Conservation (phyloP, 2,113 vertebrate species). For the Ranitomeya variabilis region DNA sequence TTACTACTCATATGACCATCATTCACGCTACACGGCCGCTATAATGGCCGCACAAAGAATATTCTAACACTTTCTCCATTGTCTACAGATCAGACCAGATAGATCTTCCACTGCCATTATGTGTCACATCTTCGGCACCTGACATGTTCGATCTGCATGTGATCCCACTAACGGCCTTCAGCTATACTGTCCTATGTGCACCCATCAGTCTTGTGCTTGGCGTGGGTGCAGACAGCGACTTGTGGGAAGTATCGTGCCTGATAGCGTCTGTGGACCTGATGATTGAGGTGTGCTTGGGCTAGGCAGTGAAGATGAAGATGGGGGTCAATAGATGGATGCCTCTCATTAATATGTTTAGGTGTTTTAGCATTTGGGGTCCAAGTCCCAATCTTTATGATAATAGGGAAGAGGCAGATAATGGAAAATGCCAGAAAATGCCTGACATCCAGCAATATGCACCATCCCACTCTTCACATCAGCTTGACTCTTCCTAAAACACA, state of each 20-base stretch:
- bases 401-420: not conserved
- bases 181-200: too few relatives aligned
- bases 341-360: not conserved
- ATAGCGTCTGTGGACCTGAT: too few relatives aligned
- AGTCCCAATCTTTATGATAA: not conserved
- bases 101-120: too few relatives aligned
- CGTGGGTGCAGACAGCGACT: too few relatives aligned
- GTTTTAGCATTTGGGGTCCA: not conserved
- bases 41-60: too few relatives aligned
- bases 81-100: too few relatives aligned
- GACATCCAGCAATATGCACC: not conserved
- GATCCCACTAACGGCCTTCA: too few relatives aligned
- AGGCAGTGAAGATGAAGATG: not conserved
- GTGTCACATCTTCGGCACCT: too few relatives aligned
- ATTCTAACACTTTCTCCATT: too few relatives aligned
- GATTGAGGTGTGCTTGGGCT: not conserved
- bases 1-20: not conserved
- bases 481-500: not conserved
- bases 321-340: not conserved
- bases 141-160: too few relatives aligned
- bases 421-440: not conserved
- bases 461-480: not conserved
- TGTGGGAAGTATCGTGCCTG: too few relatives aligned
- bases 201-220: too few relatives aligned
- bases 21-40: not conserved